These are phyloP conservation scores for Lithophane socia DNA, from an alignment of 2,888 invertebrate species.

Conservation along the genomic window DNA sequence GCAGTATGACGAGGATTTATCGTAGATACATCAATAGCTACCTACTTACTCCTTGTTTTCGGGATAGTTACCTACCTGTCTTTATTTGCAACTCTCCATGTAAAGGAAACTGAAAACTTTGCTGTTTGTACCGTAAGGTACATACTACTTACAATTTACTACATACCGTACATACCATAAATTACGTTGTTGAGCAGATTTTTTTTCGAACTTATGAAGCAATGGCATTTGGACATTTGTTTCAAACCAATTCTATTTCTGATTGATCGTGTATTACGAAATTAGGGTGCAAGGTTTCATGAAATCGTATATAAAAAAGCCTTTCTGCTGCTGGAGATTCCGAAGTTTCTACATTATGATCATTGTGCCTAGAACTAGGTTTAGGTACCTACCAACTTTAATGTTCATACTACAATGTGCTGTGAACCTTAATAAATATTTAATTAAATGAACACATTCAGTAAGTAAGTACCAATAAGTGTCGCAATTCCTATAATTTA, in stretches of 20 bases:
- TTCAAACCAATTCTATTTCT: too few species aligned
- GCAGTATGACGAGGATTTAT: background rate
- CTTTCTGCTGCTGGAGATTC: background rate
- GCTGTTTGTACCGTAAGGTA: background rate
- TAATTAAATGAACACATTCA: background rate
- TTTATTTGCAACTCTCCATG: background rate
- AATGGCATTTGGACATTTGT: too few species aligned
- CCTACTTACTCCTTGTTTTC: background rate
- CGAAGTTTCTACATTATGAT: background rate
- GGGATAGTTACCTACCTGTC: too few species aligned
- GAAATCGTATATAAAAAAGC: background rate
- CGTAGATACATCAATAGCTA: too few species aligned
- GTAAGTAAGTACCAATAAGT: too few species aligned
- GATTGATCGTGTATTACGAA: too few species aligned
- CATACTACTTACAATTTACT: too few species aligned
- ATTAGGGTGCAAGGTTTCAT: background rate
- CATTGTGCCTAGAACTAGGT: background rate
- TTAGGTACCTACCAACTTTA: too few species aligned
- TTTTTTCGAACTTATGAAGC: too few species aligned
- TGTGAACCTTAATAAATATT: background rate
- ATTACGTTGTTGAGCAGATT: too few species aligned
- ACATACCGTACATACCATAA: too few species aligned
- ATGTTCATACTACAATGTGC: background rate
- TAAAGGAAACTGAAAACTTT: background rate
- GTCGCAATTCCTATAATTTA: background rate